Percentiles rank a stretch among this genome's conserved stretches.
These are phyloP conservation scores for Germaria angustata DNA, from an alignment of 2,888 invertebrate species.

Conservation along the genomic window DNA sequence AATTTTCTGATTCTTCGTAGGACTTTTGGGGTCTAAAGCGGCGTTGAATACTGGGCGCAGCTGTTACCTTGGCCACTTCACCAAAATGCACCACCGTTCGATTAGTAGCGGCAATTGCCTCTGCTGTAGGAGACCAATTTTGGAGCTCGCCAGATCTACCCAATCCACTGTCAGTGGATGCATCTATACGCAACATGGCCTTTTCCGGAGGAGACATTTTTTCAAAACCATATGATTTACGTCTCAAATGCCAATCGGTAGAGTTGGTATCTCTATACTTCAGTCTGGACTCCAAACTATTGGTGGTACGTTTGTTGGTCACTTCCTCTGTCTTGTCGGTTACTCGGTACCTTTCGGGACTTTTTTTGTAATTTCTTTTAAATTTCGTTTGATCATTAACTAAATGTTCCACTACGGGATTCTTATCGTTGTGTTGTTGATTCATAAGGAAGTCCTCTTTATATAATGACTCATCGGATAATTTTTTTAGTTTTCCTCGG, in stretches of 20 bases:
- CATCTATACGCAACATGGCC: conserved; percentile 82
- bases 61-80: conserved; percentile 59
- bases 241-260: conserved; percentile 85
- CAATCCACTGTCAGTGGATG: conserved; percentile 89
- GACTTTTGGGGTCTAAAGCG: conserved; percentile 66
- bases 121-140: conserved; percentile 78
- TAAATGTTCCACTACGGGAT: conserved; percentile 52
- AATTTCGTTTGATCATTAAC: conserved; percentile 61
- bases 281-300: conserved; percentile 77
- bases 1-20: conserved; percentile 45
- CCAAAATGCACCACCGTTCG: conserved; percentile 78
- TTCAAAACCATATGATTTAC: conserved; percentile 90
- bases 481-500: conserved; percentile 82
- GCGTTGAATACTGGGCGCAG: conserved; percentile 57
- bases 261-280: conserved; percentile 74
- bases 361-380: conserved; percentile 26
- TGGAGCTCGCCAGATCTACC: conserved; percentile 87
- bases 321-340: background rate
- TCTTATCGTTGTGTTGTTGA: conserved; percentile 65
- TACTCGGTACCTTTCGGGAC: conserved; percentile 27
- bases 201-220: conserved; percentile 80
- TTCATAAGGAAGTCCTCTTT: conserved; percentile 77
- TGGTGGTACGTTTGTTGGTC: conserved; percentile 70
- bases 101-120: conserved; percentile 67
- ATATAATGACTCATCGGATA: conserved; percentile 81